Evolutionary conservation across 2,888 invertebrate species (phyloP).

Genomic region (Acronicta leporina): DNA sequence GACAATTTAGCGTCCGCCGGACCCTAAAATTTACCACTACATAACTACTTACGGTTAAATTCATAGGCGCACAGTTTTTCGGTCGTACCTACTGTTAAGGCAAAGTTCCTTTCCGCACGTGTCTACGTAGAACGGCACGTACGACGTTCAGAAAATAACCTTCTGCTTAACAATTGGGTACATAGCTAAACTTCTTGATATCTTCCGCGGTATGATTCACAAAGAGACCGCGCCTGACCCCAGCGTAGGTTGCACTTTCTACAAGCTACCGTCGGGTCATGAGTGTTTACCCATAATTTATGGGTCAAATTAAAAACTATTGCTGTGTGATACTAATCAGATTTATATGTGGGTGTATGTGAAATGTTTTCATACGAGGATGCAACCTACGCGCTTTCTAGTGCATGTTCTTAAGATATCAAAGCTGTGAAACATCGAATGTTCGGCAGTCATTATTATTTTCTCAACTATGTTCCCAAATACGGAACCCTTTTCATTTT

Average conservation of each 20-base stretch:
- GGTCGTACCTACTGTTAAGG: too few species aligned
- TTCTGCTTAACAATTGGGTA: neutral
- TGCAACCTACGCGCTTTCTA: constrained; percentile 43
- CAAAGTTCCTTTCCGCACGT: too few species aligned
- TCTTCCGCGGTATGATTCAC: constrained; percentile 32
- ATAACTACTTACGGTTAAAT: too few species aligned
- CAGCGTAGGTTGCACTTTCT: constrained; percentile 58
- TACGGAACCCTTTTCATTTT: too few species aligned
- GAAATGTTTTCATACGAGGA: constrained; percentile 10
- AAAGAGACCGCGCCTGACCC: constrained; percentile 56
- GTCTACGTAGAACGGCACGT: too few species aligned
- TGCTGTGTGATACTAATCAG: constrained; percentile 32
- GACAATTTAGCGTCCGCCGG: too few species aligned
- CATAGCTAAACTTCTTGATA: constrained; percentile 22
- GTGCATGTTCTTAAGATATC: too few species aligned
- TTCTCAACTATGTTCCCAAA: too few species aligned
- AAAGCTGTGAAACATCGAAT: too few species aligned
- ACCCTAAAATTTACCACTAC: too few species aligned
- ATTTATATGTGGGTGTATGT: constrained; percentile 36
- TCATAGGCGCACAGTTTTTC: too few species aligned
- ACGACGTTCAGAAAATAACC: neutral
- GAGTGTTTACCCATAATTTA: constrained; percentile 49
- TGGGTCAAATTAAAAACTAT: constrained; percentile 56
- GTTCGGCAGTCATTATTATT: too few species aligned
- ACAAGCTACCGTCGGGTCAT: constrained; percentile 56